Percentiles rank a stretch among this genome's conserved stretches.
These are phyloP conservation scores for Petrocephalus microphthalmus DNA, from an alignment of 2,113 vertebrate species.

Conservation along the genomic window DNA sequence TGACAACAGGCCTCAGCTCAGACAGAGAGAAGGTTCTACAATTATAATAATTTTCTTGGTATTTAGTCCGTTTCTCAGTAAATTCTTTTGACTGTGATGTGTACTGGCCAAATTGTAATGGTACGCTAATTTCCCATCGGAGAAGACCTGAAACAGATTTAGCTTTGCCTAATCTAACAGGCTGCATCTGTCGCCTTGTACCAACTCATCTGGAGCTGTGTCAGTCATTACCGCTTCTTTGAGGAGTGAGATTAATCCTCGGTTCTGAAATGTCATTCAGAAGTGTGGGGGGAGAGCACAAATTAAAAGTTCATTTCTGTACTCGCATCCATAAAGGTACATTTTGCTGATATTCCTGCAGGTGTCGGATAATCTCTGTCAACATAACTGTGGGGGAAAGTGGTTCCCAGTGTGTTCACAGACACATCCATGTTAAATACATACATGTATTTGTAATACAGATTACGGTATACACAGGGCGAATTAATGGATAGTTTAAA, in stretches of 20 bases:
- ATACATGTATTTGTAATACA: too few species aligned
- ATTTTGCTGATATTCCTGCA: not conserved
- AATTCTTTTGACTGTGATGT: constrained; percentile 1
- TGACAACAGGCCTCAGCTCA: not conserved
- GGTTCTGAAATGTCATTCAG: not conserved
- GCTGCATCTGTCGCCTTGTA: constrained; percentile 2
- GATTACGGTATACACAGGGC: too few species aligned
- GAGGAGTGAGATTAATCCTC: not conserved
- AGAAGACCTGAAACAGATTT: not conserved
- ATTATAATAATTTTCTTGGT: not conserved
- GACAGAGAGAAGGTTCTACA: not conserved
- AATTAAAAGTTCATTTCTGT: not conserved
- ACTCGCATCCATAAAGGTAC: not conserved
- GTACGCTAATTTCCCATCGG: not conserved
- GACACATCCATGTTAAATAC: too few species aligned
- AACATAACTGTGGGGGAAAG: not conserved
- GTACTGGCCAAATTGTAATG: not conserved
- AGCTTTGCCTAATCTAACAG: not conserved
- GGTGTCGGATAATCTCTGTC: not conserved
- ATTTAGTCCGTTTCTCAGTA: not conserved
- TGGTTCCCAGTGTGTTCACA: not conserved
- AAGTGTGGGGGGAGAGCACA: not conserved
- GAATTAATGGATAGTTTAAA: too few species aligned
- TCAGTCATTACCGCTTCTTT: not conserved
- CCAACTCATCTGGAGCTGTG: not conserved